Base-by-base conservation (phyloP, 2,797 vertebrate species). In the Erethizon dorsatum region DNA sequence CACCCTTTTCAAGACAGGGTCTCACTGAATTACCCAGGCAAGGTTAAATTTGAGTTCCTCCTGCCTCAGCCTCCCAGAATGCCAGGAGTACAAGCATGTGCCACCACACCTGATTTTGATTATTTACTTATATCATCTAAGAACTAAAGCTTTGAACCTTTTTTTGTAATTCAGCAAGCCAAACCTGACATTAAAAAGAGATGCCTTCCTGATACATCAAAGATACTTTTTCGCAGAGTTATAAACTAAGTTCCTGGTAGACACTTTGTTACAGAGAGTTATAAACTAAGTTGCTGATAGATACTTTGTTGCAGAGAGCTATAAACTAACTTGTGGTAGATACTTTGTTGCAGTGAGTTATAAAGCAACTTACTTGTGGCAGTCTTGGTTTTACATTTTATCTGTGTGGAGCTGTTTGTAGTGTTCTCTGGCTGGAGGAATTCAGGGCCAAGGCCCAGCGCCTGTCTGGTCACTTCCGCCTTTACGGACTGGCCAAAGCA, bases 381-480 rank as follows among this genome's bases (percentile, higher is more conserved):
- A 28, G 45, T 82, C 52, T 57, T 52, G 18, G 41, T 47, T 83
- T 85, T 80, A 33, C 3, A 10, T 63, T 37, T 52, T 37, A 56
- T 61, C 71, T 77, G 41, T 67, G 31, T 18, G 33, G 41, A 7
- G 4, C 31, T 57, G 69, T 4, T 6, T 52, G 65, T 37, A 31
- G 13, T 0, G 22, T 24, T 83, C 33, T 28, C 26, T 0, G 3
- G 59, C 17, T 8, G 17, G 50, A 33, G 11, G 31, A 26, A 45
- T 45, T 59, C 6, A 9, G 2, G 14, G 69, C 31, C 24, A 2
- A 0, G 3, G 24, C 17, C 45, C 18, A 37, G n/a, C 10, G 11
- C 33, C 24, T 11, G 5, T 14, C 6, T 67, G 11, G 28, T 28
- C 4, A n/a, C 28, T 33, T n/a, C n/a, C 26, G 52, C 79, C 11